Evolutionary conservation across 64 coral and sea anemone species (phyloP).

Genomic region (Pocillopora verrucosa): DNA sequence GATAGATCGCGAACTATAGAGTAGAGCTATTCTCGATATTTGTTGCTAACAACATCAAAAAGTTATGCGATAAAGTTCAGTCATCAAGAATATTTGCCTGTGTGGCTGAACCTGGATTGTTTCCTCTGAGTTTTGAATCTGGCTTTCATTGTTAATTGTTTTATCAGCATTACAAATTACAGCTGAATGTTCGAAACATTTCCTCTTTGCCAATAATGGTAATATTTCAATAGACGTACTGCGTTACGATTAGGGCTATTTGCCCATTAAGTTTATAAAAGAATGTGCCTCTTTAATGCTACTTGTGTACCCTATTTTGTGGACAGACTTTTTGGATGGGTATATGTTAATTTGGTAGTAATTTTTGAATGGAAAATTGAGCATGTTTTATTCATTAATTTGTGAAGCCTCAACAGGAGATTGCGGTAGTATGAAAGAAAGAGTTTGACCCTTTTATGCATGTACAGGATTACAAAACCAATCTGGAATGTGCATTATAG

Average conservation of each 20-base stretch:
- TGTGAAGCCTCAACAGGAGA: neutral
- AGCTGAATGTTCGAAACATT: neutral
- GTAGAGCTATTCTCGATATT: neutral
- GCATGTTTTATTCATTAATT: conserved; percentile 17
- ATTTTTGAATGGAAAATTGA: neutral
- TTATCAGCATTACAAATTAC: neutral
- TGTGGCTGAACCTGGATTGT: neutral
- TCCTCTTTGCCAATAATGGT: neutral
- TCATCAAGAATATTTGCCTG: conserved; percentile 15
- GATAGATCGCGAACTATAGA: neutral
- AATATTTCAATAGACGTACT: neutral
- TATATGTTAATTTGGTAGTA: neutral
- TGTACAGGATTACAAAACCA: neutral
- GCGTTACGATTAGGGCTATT: neutral
- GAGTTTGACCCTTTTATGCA: neutral
- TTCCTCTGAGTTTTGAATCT: neutral
- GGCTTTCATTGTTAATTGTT: conserved; percentile 50
- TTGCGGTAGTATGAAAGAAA: neutral
- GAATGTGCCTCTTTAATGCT: neutral
- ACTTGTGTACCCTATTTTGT: neutral
- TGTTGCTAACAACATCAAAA: neutral
- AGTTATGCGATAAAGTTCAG: neutral
- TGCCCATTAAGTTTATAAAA: neutral
- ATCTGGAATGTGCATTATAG: neutral
- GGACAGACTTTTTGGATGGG: neutral